Evolutionary conservation across 2,888 invertebrate species (phyloP).

Genomic region (Drosophila cognata): DNA sequence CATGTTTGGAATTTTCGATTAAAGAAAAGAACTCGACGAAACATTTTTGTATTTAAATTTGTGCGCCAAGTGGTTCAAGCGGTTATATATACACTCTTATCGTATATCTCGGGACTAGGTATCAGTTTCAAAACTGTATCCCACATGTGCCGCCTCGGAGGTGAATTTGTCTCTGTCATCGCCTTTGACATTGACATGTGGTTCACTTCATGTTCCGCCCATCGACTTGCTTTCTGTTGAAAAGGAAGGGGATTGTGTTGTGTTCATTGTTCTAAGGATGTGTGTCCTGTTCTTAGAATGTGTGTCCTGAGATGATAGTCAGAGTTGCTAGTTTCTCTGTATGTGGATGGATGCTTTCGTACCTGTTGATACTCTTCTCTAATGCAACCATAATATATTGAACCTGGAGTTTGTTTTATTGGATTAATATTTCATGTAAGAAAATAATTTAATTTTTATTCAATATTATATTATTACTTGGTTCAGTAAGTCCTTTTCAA

Average conservation of each 20-base stretch:
- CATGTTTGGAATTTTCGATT: slow-evolving; percentile 62
- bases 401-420: background rate
- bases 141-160: slow-evolving; percentile 13
- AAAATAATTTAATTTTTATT: background rate
- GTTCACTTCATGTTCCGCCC: slow-evolving; percentile 46
- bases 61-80: slow-evolving; percentile 23
- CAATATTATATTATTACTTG: background rate
- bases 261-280: slow-evolving; percentile 43
- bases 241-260: background rate
- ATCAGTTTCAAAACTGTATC: slow-evolving; percentile 16
- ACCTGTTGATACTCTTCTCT: background rate
- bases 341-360: background rate
- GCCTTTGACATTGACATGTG: slow-evolving; percentile 79
- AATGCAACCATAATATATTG: background rate
- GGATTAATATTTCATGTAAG: background rate
- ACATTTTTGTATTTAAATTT: slow-evolving; percentile 67
- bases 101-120: slow-evolving; percentile 35
- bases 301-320: slow-evolving; percentile 27
- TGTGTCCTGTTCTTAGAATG: slow-evolving; percentile 36
- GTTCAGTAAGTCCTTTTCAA: too few relatives aligned
- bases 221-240: slow-evolving; percentile 6
- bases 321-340: slow-evolving; percentile 18
- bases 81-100: slow-evolving; percentile 14
- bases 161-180: slow-evolving; percentile 77
- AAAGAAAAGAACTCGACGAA: slow-evolving; percentile 43